Percentiles rank a stretch among this genome's conserved stretches.
Conservation (phyloP, 2,888 invertebrate species). For the Labia minor region DNA sequence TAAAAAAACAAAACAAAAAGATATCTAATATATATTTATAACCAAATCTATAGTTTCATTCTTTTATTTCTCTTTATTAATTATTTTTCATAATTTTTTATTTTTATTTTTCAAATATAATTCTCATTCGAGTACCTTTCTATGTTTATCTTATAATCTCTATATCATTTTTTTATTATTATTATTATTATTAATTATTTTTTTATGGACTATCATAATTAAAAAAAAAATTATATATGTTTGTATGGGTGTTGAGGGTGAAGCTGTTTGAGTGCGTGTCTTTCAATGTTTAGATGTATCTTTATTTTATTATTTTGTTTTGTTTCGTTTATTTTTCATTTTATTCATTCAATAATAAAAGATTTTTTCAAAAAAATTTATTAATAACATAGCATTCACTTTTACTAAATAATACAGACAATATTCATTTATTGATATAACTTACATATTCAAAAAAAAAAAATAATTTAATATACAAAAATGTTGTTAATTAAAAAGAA, state of each 20-base stretch:
- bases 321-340: neutral
- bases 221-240: neutral
- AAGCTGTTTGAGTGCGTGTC: neutral
- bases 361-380: too few relatives aligned
- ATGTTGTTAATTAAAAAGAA: too few relatives aligned
- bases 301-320: neutral
- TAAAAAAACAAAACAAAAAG: too few relatives aligned
- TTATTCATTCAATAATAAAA: neutral
- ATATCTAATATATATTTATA: too few relatives aligned
- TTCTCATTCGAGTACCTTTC: neutral
- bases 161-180: too few relatives aligned
- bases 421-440: too few relatives aligned
- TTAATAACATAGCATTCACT: too few relatives aligned
- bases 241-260: neutral
- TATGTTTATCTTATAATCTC: neutral
- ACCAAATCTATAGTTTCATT: too few relatives aligned
- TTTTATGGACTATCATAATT: neutral
- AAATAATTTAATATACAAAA: too few relatives aligned
- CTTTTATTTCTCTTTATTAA: neutral
- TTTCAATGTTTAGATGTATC: conserved; percentile 6
- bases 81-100: neutral
- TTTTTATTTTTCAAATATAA: too few relatives aligned
- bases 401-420: too few relatives aligned
- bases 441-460: too few relatives aligned
- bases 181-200: neutral